Percentiles rank a stretch among this genome's conserved stretches.
Conservation (phyloP, 1,140 invertebrate species). For the Listronotus bonariensis region DNA sequence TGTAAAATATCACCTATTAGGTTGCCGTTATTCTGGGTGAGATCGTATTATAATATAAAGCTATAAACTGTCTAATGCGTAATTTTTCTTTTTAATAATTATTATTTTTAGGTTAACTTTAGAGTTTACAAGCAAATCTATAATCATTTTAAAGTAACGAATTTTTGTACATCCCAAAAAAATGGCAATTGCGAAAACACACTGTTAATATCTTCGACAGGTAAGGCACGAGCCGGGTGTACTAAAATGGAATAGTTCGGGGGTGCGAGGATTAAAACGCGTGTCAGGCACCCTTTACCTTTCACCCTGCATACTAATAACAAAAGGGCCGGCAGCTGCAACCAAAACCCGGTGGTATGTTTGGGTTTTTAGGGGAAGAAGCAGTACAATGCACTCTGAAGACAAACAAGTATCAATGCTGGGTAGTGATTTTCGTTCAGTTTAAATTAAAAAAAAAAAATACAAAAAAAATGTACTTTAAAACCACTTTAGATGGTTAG, state of each 20-base stretch:
- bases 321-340: constrained; percentile 39
- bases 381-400: constrained; percentile 19
- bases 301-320: constrained; percentile 37
- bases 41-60: no score
- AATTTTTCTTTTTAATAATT: no score
- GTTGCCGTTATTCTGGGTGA: no score
- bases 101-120: no score
- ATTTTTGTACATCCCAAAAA: not conserved
- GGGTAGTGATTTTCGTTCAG: constrained; percentile 17
- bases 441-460: no score
- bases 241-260: not conserved
- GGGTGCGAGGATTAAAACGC: constrained; percentile 21
- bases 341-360: constrained; percentile 15
- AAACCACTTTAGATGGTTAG: no score
- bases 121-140: no score
- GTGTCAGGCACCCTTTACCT: constrained; percentile 43
- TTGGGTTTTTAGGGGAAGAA: constrained; percentile 14
- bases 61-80: no score
- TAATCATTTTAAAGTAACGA: no score
- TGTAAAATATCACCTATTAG: no score
- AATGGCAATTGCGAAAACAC: constrained; percentile 1
- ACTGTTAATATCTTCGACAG: constrained; percentile 13
- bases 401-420: constrained; percentile 15
- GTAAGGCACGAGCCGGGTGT: constrained; percentile 31
- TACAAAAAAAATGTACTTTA: no score